Percentiles rank a stretch among this genome's conserved stretches.
These are phyloP conservation scores for Mantis religiosa DNA, from an alignment of 2,888 invertebrate species.

Conservation along the genomic window DNA sequence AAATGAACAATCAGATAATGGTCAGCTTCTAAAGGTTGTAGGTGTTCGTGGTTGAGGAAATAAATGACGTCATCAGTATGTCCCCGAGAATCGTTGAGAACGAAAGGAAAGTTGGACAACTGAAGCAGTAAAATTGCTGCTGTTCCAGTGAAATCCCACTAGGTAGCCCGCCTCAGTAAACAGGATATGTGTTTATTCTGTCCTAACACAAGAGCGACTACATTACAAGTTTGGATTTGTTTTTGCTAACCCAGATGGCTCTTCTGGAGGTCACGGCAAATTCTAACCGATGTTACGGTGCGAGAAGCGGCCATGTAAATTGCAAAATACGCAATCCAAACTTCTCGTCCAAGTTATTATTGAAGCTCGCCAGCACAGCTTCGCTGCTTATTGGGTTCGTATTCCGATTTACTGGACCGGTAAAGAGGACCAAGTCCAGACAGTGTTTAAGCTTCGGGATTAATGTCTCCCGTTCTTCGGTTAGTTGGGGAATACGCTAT, in stretches of 20 bases:
- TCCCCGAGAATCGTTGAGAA: too few species aligned
- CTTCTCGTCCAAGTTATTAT: too few species aligned
- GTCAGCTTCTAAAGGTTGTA: too few species aligned
- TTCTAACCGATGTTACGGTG: background rate
- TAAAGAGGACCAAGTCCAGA: background rate
- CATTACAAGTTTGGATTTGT: background rate
- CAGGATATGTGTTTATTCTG: background rate
- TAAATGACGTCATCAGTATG: too few species aligned
- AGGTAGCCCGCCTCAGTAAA: background rate
- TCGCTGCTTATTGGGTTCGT: background rate
- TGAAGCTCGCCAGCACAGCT: too few species aligned
- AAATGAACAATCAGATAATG: too few species aligned
- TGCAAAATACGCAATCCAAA: too few species aligned
- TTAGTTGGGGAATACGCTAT: background rate
- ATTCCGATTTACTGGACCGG: background rate
- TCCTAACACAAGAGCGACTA: background rate
- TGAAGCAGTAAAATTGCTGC: background rate
- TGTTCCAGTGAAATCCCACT: background rate
- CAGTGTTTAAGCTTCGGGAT: background rate
- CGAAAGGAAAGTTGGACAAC: background rate
- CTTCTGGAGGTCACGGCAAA: background rate
- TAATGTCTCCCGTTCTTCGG: background rate
- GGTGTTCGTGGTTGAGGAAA: too few species aligned
- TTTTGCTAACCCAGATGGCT: background rate
- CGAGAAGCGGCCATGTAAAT: background rate